Evolutionary conservation across 2,797 vertebrate genomes (phyloP), one percentile per base, ranked within the genome.

Genomic region (Neomorphus geoffroyi): DNA sequence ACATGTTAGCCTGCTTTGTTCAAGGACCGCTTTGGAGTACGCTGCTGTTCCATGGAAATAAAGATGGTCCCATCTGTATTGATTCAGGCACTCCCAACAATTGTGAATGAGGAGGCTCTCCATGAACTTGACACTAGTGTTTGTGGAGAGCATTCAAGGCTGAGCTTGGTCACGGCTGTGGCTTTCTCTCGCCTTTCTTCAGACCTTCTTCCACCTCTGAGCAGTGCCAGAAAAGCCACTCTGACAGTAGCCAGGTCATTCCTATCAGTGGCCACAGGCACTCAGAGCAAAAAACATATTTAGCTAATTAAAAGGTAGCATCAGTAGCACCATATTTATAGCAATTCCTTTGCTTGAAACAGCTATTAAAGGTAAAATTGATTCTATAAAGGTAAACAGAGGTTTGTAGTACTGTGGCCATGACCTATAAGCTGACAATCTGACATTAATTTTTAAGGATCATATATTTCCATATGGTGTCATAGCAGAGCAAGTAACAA

Each of bases 391-490:
- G 94, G 96, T 97, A 97, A 97, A 97, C 93, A 96, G 92, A 92
- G 75, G 85, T 97, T 92, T 95, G 91, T 94, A 93, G 86, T 88
- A 94, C 75, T 33, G 73, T 64, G 80, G 24, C 91, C 73, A 30
- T 96, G 96, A 97, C 96, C 94, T 98, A 94, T 95, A 96, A 97
- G 97, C 94, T 96, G 95, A 97, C 97, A 97, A 96, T 84, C 91
- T 98, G 97, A 97, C 97, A 94, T 96, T 97, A 98, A 97, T 97
- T 97, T 97, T 97, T 97, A 95, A 93, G 96, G 95, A 97, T 98
- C 93, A 92, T 94, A 85, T 96, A 96, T 97, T 97, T 96, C 88
- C 91, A 67, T 96, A 95, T 93, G 94, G 96, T 97, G 97, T 97
- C 97, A 86, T 8, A 65, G 85, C 48, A 62, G 94, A 95, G 93